Conservation (phyloP, 2,113 vertebrate genomes). For the Cephalopholis sonnerati region DNA sequence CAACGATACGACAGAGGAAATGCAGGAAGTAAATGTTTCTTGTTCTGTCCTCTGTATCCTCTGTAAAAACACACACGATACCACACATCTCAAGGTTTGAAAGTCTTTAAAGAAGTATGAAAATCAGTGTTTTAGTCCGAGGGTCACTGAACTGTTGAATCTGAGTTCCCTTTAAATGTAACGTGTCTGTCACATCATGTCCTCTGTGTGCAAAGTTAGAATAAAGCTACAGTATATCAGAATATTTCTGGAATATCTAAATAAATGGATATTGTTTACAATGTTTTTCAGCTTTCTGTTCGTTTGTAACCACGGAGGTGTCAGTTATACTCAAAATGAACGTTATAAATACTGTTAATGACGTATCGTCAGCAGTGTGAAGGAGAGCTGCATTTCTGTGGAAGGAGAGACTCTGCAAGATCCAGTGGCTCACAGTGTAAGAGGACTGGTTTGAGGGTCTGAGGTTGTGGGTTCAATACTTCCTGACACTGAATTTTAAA, state of each 20-base stretch:
- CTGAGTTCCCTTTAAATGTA: constrained; percentile 53
- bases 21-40: neutral
- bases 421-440: no score
- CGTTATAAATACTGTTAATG: no score
- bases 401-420: no score
- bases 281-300: neutral
- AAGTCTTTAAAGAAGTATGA: neutral
- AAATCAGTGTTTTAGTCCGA: neutral
- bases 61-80: neutral
- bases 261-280: constrained; percentile 62
- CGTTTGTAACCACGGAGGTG: neutral
- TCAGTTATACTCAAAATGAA: no score
- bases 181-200: constrained; percentile 38
- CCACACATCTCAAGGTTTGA: neutral
- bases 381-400: no score
- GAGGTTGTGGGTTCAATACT: no score
- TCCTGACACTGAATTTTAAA: no score
- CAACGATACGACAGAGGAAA: neutral
- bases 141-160: constrained; percentile 10
- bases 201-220: constrained; percentile 48
- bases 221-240: constrained; percentile 51
- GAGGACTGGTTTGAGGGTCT: no score
- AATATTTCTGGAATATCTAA: constrained; percentile 63
- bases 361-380: no score
- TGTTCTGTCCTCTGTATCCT: constrained; percentile 2